Evolutionary conservation across 2,888 invertebrate genomes (phyloP).

Genomic region (Morpho achilles): DNA sequence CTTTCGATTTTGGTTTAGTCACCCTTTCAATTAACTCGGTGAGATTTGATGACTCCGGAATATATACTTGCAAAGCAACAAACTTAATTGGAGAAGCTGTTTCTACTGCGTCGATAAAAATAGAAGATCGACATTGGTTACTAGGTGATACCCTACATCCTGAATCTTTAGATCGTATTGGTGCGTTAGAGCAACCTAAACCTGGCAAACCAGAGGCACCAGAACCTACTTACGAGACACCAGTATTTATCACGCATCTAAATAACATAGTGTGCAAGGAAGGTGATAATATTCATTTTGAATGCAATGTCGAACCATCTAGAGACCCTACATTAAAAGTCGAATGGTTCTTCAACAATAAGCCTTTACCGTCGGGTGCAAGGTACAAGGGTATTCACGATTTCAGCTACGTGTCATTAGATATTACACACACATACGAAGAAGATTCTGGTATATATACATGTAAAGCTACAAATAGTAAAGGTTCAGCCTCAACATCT

Average conservation of each 20-base stretch:
- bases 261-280: slow-evolving; percentile 94
- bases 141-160: slow-evolving; percentile 93
- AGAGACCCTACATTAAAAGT: slow-evolving; percentile 94
- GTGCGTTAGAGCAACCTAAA: slow-evolving; percentile 90
- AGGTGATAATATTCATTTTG: slow-evolving; percentile 93
- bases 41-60: slow-evolving; percentile 94
- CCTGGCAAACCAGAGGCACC: slow-evolving; percentile 82
- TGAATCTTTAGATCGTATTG: slow-evolving; percentile 91
- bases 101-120: slow-evolving; percentile 93
- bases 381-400: slow-evolving; percentile 96
- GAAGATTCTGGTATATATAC: slow-evolving; percentile 96
- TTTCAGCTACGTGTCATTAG: slow-evolving; percentile 96
- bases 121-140: slow-evolving; percentile 93
- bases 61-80: slow-evolving; percentile 96
- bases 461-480: slow-evolving; percentile 92
- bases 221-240: slow-evolving; percentile 89
- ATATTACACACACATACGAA: slow-evolving; percentile 91
- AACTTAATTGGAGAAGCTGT: slow-evolving; percentile 97
- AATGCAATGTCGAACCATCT: slow-evolving; percentile 94
- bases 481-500: slow-evolving; percentile 93
- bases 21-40: slow-evolving; percentile 93
- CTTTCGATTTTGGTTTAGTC: slow-evolving; percentile 98
- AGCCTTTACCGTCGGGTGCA: slow-evolving; percentile 91
- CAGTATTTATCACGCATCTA: slow-evolving; percentile 93
- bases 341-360: slow-evolving; percentile 97